Conservation (phyloP, 2,888 invertebrate genomes). For the Heliconius hortense region DNA sequence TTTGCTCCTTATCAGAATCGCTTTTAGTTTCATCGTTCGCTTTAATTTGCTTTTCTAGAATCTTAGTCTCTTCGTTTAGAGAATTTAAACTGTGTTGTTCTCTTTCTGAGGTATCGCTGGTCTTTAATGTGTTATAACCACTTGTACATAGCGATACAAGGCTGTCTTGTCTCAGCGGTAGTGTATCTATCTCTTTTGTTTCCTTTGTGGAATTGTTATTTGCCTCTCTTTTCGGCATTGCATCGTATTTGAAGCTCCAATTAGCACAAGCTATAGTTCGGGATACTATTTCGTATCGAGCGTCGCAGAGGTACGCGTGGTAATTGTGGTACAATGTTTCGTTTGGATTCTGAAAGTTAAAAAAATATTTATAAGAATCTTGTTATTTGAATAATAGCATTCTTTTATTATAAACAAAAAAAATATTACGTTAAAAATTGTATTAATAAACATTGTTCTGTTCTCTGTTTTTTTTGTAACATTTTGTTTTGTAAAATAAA, state of each 20-base stretch:
- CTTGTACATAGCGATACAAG: conserved; percentile 71
- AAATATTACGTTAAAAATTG: neutral
- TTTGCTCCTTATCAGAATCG: conserved; percentile 61
- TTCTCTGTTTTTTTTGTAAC: no score
- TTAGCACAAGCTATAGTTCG: conserved; percentile 87
- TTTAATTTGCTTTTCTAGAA: conserved; percentile 28
- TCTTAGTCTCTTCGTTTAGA: conserved; percentile 53
- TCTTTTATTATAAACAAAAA: neutral
- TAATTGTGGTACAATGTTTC: conserved; percentile 90
- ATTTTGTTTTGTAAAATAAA: no score
- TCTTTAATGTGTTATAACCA: conserved; percentile 70
- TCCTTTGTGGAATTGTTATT: conserved; percentile 67
- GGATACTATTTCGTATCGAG: conserved; percentile 88
- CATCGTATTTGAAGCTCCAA: conserved; percentile 92
- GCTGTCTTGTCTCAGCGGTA: conserved; percentile 64
- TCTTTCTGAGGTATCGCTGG: conserved; percentile 62
- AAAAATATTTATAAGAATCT: neutral
- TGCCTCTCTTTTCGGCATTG: conserved; percentile 66
- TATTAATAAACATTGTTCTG: neutral
- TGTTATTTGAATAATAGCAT: neutral
- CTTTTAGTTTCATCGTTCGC: conserved; percentile 35
- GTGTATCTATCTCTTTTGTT: conserved; percentile 61
- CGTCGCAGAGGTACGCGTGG: conserved; percentile 93
- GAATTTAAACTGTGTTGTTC: conserved; percentile 68
- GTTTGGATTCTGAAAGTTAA: conserved; percentile 69